phyloP scores from a whole-genome alignment of 2,113 vertebrate species.

The Hipposideros armiger region DNA sequence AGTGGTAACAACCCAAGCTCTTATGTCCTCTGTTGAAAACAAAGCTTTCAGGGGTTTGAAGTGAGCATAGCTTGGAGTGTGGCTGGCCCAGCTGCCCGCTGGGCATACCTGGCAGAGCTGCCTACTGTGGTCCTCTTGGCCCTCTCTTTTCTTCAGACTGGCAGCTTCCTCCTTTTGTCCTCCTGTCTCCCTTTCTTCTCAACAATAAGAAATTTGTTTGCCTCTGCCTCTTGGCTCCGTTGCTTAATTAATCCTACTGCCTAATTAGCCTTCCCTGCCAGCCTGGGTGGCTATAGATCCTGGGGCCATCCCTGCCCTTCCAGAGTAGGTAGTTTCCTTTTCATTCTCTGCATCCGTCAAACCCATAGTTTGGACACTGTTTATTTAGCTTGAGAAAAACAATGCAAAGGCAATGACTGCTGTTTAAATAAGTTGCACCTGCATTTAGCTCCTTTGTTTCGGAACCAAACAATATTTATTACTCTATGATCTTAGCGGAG shows the following conservation, averaged over 20 bases:
- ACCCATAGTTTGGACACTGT: background rate
- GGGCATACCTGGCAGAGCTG: background rate
- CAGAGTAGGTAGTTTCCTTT: background rate
- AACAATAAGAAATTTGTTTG: background rate
- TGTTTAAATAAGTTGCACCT: slow-evolving; percentile 41
- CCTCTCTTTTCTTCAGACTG: background rate
- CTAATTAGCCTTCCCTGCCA: background rate
- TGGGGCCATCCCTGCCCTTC: background rate
- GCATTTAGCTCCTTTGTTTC: slow-evolving; percentile 6
- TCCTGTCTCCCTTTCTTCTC: background rate
- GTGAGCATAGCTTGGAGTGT: fast-evolving
- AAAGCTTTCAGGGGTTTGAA: background rate
- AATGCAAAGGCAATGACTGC: background rate
- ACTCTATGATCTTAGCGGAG: background rate
- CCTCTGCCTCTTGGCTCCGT: background rate
- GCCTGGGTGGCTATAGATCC: background rate
- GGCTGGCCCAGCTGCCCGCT: background rate
- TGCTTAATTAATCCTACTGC: background rate
- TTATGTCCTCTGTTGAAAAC: background rate
- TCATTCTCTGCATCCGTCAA: background rate
- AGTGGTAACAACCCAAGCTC: background rate
- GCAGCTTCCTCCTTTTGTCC: background rate
- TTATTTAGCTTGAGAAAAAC: slow-evolving; percentile 57
- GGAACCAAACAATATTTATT: slow-evolving; percentile 9
- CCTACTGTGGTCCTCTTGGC: too few relatives aligned